phyloP scores from a whole-genome alignment of 2,888 invertebrate species.

The Hylaea fasciaria region DNA sequence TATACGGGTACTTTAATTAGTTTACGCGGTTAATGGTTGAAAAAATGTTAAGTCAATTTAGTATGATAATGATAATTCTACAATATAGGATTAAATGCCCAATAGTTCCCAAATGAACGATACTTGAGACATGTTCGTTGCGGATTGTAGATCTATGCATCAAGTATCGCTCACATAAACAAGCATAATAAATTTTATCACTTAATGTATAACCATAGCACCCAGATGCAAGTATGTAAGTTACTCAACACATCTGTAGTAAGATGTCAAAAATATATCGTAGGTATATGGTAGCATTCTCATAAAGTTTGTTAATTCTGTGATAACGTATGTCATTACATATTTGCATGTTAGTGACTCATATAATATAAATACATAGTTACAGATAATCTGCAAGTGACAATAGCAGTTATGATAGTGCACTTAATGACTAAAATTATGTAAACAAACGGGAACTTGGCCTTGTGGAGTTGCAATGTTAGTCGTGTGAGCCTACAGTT shows the following conservation, averaged over 20 bases:
- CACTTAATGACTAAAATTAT: conserved; percentile 78
- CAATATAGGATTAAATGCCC: conserved; percentile 85
- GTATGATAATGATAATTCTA: conserved; percentile 84
- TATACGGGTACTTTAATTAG: conserved; percentile 79
- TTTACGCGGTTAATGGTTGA: conserved; percentile 84
- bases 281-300: conserved; percentile 79
- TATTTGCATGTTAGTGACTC: conserved; percentile 85
- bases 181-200: conserved; percentile 81
- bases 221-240: conserved; percentile 85
- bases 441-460: conserved; percentile 82
- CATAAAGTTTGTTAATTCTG: conserved; percentile 75
- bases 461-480: conserved; percentile 85
- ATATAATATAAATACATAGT: conserved; percentile 84
- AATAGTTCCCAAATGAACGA: conserved; percentile 82
- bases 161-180: conserved; percentile 75
- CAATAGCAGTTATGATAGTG: conserved; percentile 83
- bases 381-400: conserved; percentile 83
- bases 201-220: conserved; percentile 84
- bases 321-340: conserved; percentile 80
- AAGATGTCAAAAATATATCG: conserved; percentile 62
- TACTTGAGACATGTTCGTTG: conserved; percentile 61
- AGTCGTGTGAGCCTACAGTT: conserved; percentile 82
- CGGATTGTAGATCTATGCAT: conserved; percentile 52
- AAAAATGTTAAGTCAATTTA: conserved; percentile 83
- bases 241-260: conserved; percentile 72